Conservation (phyloP, 2,113 vertebrate species). For the Okapia johnstoni region DNA sequence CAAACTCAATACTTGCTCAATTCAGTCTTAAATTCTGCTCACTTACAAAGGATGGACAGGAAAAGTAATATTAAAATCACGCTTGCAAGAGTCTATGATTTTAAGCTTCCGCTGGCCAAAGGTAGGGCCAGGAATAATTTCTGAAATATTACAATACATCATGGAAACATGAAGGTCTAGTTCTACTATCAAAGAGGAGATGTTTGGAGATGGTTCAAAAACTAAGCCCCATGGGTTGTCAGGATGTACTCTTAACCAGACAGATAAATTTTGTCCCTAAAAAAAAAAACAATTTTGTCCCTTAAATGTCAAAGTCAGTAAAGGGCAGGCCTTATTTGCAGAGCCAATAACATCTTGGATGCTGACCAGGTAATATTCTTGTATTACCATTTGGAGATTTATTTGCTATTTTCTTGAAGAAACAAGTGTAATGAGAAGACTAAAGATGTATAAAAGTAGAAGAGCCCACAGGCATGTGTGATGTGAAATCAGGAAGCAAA, state of each 20-base stretch:
- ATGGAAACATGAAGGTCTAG: neutral
- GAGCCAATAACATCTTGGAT: accelerated
- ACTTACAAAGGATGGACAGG: neutral
- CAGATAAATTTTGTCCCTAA: neutral
- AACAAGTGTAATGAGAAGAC: accelerated
- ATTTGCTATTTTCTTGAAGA: neutral
- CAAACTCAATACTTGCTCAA: neutral
- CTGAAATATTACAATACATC: neutral
- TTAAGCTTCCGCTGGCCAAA: neutral
- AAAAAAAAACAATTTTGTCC: neutral
- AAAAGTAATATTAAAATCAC: neutral
- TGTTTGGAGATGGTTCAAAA: neutral
- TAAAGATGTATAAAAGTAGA: neutral
- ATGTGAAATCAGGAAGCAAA: neutral
- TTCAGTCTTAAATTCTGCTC: neutral
- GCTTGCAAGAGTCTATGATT: neutral
- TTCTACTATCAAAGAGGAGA: neutral
- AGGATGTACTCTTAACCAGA: neutral
- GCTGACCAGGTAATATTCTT: neutral
- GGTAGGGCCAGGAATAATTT: neutral
- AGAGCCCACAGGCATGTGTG: neutral
- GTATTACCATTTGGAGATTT: neutral
- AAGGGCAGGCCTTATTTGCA: accelerated
- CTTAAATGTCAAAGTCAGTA: neutral
- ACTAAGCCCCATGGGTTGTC: neutral